These are phyloP conservation scores for human DNA, from an alignment of 2,113 vertebrate genomes.

Conservation along the genomic window DNA sequence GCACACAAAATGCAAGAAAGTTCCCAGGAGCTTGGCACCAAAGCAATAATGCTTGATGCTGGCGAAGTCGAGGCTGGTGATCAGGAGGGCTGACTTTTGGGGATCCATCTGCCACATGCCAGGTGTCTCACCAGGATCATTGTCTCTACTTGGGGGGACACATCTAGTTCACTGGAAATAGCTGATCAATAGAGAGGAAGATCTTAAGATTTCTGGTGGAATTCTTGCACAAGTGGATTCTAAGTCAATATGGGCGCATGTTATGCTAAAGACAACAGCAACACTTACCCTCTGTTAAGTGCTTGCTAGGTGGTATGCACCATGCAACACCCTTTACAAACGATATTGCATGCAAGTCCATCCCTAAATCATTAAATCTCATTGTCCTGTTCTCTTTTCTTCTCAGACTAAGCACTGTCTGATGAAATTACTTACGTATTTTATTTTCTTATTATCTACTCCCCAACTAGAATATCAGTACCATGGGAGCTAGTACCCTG, in stretches of 20 bases:
- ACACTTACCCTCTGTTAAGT: background rate
- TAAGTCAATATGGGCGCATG: background rate
- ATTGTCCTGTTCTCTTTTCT: background rate
- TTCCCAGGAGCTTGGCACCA: background rate
- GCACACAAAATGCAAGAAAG: background rate
- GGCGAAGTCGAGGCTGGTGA: too few relatives aligned
- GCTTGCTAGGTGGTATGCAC: background rate
- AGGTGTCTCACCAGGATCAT: background rate
- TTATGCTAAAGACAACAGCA: background rate
- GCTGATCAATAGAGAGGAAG: background rate
- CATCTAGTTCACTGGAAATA: background rate
- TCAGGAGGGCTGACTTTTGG: background rate
- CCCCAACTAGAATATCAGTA: background rate
- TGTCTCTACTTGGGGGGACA: background rate
- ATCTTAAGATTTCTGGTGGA: background rate
- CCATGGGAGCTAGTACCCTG: background rate
- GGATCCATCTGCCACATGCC: background rate
- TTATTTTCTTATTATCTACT: background rate
- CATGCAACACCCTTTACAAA: background rate
- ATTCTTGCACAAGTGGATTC: background rate
- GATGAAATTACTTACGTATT: background rate
- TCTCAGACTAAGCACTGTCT: background rate
- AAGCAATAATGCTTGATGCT: background rate
- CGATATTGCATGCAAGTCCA: background rate
- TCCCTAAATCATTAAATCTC: background rate